These are phyloP conservation scores for Mylabris phalerata DNA, from an alignment of 1,140 invertebrate genomes.

Conservation along the genomic window DNA sequence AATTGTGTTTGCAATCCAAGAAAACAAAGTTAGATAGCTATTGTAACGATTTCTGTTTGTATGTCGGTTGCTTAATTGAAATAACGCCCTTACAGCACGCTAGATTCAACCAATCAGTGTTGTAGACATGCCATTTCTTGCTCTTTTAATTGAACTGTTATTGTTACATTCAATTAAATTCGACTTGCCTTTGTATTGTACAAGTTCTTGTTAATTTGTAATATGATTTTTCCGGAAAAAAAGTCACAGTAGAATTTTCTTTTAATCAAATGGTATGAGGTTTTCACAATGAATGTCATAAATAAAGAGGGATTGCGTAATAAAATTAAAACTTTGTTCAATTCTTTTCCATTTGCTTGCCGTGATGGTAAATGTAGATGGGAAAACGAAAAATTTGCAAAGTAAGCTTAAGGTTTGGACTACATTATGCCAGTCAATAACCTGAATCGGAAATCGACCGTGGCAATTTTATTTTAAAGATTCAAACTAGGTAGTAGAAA, in stretches of 20 bases:
- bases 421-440: slow-evolving; percentile 17
- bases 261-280: too few relatives aligned
- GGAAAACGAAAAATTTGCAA: slow-evolving; percentile 7
- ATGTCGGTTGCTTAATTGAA: slow-evolving; percentile 6
- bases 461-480: slow-evolving; percentile 22
- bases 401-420: slow-evolving; percentile 1
- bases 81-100: slow-evolving; percentile 4
- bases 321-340: slow-evolving; percentile 10
- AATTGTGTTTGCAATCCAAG: background rate
- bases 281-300: slow-evolving; percentile 2
- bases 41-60: slow-evolving; percentile 6
- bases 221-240: too few relatives aligned
- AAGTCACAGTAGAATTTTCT: too few relatives aligned
- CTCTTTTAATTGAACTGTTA: slow-evolving; percentile 4
- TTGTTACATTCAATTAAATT: slow-evolving; percentile 7
- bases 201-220: too few relatives aligned
- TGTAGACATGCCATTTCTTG: slow-evolving; percentile 9
- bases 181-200: background rate
- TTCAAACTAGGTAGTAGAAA: slow-evolving; percentile 16
- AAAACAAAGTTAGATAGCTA: slow-evolving; percentile 1
- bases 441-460: slow-evolving; percentile 12
- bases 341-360: background rate
- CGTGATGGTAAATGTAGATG: too few relatives aligned
- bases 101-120: slow-evolving; percentile 7
- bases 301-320: background rate